Evolutionary conservation across 2,797 vertebrate species (phyloP).

Genomic region (Darevskia mixta): DNA sequence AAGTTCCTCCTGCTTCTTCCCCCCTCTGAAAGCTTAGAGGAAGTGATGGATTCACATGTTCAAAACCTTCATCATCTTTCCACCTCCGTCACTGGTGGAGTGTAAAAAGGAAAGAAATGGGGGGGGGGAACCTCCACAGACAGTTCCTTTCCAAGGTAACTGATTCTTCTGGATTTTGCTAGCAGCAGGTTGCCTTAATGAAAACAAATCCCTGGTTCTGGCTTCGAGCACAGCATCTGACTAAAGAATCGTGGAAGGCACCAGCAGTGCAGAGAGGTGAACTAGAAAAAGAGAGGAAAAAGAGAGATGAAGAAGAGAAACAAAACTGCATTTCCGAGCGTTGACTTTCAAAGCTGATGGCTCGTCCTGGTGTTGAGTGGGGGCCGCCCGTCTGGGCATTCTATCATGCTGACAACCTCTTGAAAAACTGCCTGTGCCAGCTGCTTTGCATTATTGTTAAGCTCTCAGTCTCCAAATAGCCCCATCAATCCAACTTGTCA

Average conservation of each 20-base stretch:
- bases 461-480: conserved; percentile 60
- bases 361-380: conserved; percentile 39
- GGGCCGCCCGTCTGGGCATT: conserved; percentile 49
- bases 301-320: conserved; percentile 6
- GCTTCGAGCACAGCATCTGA: background rate
- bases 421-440: conserved; percentile 62
- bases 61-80: background rate
- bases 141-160: background rate
- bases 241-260: background rate
- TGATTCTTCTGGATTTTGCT: background rate
- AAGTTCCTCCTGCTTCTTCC: background rate
- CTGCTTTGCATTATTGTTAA: conserved; percentile 66
- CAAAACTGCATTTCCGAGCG: conserved; percentile 16
- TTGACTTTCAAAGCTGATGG: conserved; percentile 49
- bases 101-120: background rate
- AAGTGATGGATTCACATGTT: background rate
- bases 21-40: background rate
- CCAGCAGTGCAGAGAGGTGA: background rate
- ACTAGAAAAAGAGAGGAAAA: background rate
- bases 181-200: background rate
- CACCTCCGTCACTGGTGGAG: background rate
- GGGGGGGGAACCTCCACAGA: background rate
- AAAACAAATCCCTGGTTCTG: conserved; percentile 21
- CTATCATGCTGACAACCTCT: conserved; percentile 65
- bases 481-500: conserved; percentile 67